A percentile compares a stretch with the other conserved stretches of the same genome.
Conservation (phyloP, 2,797 vertebrate species). For the Petrocephalus schoutedeni region DNA sequence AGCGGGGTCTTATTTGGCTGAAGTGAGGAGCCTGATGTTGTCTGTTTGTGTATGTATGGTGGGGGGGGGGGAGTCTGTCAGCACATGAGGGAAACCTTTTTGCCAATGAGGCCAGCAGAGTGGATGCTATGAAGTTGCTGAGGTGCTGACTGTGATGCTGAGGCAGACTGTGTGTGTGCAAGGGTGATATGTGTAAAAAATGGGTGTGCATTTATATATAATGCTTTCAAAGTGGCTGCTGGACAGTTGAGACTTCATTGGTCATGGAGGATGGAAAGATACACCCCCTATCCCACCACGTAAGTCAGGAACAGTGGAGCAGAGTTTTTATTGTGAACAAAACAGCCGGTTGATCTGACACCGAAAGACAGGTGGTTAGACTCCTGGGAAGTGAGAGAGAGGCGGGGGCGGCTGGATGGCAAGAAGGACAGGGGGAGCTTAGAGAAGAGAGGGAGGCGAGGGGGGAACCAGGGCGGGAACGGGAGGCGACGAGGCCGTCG, state of each 20-base stretch:
- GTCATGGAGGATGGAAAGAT: neutral
- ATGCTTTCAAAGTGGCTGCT: neutral
- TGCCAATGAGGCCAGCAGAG: neutral
- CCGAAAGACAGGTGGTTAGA: slow-evolving; percentile 33
- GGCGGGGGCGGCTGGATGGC: neutral
- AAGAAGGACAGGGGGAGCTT: neutral
- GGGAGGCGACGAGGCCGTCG: neutral
- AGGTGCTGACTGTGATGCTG: neutral
- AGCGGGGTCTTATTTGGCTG: neutral
- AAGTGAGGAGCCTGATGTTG: slow-evolving; percentile 27
- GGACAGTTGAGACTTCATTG: neutral
- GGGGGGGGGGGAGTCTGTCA: slow-evolving; percentile 34
- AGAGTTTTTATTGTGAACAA: neutral
- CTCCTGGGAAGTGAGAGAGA: slow-evolving; percentile 19
- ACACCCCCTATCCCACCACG: neutral
- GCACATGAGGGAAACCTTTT: slow-evolving; percentile 31
- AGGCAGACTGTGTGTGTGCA: neutral
- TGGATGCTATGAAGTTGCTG: neutral
- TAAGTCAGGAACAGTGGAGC: neutral
- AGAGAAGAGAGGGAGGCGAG: neutral
- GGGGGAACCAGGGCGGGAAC: neutral
- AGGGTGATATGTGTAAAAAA: no score
- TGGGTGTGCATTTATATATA: neutral
- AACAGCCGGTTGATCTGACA: neutral
- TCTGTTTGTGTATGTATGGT: slow-evolving; percentile 38